phyloP scores from a whole-genome alignment of 2,113 vertebrate genomes.

The Ciconia maguari region DNA sequence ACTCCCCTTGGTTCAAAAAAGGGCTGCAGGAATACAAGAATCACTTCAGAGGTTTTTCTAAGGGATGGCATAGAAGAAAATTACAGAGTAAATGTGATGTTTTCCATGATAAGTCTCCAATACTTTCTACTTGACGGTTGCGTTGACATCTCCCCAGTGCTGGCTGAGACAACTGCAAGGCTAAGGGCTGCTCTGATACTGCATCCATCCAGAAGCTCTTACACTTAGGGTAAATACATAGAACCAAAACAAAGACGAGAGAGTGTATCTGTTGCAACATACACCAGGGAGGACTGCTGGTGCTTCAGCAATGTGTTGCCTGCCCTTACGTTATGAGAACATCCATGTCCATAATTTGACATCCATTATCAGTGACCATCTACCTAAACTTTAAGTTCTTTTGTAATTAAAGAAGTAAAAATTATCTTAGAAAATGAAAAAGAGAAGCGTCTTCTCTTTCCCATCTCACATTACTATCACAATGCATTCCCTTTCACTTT shows the following conservation, averaged over 20 bases:
- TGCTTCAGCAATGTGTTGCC: background rate
- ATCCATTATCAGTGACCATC: background rate
- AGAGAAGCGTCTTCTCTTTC: background rate
- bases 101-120: background rate
- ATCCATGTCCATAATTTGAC: background rate
- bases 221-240: background rate
- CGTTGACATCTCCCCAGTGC: background rate
- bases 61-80: background rate
- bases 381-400: background rate
- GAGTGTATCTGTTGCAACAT: background rate
- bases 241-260: background rate
- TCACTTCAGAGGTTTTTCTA: background rate
- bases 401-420: background rate
- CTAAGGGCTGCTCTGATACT: background rate
- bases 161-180: background rate
- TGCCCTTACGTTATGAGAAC: background rate
- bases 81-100: background rate
- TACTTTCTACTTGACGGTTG: background rate
- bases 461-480: background rate
- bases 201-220: background rate
- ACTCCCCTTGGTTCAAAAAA: background rate
- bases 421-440: background rate
- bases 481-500: background rate
- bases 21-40: background rate
- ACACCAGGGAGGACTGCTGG: background rate